Evolutionary conservation across 2,797 vertebrate species (phyloP).

Genomic region (Sebastes variabilis): DNA sequence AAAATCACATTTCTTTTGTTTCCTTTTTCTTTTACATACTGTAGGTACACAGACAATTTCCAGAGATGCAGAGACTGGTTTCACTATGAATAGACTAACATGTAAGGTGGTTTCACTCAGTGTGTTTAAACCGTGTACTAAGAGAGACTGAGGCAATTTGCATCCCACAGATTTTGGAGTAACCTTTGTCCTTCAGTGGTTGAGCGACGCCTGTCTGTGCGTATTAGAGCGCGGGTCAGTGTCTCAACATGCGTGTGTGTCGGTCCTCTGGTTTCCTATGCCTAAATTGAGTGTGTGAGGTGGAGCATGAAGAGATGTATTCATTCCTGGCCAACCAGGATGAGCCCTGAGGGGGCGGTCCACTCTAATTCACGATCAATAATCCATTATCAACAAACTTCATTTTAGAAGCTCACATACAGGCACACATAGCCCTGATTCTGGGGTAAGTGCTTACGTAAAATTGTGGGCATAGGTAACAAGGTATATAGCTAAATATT

Average conservation of each 20-base stretch:
- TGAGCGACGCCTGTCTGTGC: conserved; percentile 74
- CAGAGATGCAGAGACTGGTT: neutral
- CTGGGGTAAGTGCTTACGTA: conserved; percentile 6
- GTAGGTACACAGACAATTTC: neutral
- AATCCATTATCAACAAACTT: conserved; percentile 95
- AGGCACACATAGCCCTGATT: conserved; percentile 45
- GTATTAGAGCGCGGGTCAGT: conserved; percentile 70
- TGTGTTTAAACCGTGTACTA: neutral
- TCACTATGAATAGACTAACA: neutral
- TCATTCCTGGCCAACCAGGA: conserved; percentile 88
- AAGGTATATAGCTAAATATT: neutral
- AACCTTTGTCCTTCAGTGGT: conserved; percentile 60
- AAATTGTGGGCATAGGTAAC: conserved; percentile 2
- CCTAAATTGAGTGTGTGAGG: conserved; percentile 82
- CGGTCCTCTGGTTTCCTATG: conserved; percentile 68
- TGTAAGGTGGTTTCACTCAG: neutral
- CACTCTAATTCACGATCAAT: conserved; percentile 91
- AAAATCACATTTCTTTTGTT: neutral
- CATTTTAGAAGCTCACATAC: conserved; percentile 77
- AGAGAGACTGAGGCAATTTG: conserved; percentile 38
- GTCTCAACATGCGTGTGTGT: conserved; percentile 66
- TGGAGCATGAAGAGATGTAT: conserved; percentile 89
- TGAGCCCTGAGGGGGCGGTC: conserved; percentile 88
- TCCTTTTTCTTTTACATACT: neutral
- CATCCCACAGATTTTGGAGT: conserved; percentile 54